These are phyloP conservation scores for Goniozus legneri DNA, from an alignment of 1,140 invertebrate genomes.

Conservation along the genomic window DNA sequence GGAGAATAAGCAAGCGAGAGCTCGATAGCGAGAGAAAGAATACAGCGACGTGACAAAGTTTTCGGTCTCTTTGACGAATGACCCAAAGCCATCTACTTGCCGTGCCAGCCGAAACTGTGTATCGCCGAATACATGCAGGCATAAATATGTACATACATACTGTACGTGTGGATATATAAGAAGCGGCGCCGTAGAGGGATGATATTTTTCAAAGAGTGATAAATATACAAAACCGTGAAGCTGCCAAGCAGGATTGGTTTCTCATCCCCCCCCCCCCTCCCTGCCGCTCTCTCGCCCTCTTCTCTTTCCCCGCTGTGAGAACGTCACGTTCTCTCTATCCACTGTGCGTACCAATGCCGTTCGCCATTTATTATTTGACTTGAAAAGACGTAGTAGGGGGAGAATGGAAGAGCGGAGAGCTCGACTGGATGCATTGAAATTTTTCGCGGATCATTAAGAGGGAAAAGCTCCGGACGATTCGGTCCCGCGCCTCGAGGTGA, in stretches of 20 bases:
- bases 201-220: slow-evolving; percentile 30
- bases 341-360: slow-evolving; percentile 4
- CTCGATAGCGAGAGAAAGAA: neutral
- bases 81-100: slow-evolving; percentile 24
- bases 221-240: slow-evolving; percentile 27
- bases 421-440: slow-evolving; percentile 25
- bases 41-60: slow-evolving; percentile 24
- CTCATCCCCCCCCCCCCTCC: neutral
- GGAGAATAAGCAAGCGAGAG: too few relatives aligned
- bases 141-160: too few relatives aligned
- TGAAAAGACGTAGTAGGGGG: slow-evolving; percentile 24
- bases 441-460: slow-evolving; percentile 36
- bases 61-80: slow-evolving; percentile 35
- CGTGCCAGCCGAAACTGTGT: neutral
- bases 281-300: neutral
- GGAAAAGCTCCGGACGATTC: slow-evolving; percentile 6
- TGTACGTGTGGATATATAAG: too few relatives aligned
- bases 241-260: slow-evolving; percentile 11
- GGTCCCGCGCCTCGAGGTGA: slow-evolving; percentile 1
- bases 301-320: neutral
- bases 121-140: too few relatives aligned
- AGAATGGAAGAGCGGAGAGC: too few relatives aligned
- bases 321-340: neutral
- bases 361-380: slow-evolving; percentile 39
- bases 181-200: slow-evolving; percentile 21